A percentile compares a stretch with the other conserved stretches of the same genome.
These are phyloP conservation scores for Ranitomeya variabilis DNA, from an alignment of 2,113 vertebrate species.

Conservation along the genomic window DNA sequence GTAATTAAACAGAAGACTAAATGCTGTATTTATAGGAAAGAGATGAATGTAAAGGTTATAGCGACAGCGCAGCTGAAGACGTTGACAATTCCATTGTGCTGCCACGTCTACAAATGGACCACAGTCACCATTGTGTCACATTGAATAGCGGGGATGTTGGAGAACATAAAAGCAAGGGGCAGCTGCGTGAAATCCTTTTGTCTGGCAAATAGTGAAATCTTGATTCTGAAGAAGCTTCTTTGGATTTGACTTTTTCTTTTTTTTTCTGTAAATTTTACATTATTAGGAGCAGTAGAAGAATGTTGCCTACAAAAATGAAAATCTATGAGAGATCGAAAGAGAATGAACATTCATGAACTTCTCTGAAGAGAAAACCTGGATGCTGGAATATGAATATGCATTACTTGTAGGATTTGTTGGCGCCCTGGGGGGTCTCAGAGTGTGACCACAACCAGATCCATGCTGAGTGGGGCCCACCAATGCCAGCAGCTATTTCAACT, in stretches of 20 bases:
- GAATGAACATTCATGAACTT: background rate
- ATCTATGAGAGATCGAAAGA: background rate
- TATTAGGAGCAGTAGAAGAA: background rate
- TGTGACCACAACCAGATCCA: no score
- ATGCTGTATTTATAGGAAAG: conserved; percentile 7
- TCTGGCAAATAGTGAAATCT: conserved; percentile 27
- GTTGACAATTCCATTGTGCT: conserved; percentile 34
- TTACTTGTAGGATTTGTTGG: no score
- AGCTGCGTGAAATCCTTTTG: background rate
- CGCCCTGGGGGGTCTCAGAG: no score
- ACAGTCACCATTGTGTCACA: conserved; percentile 49
- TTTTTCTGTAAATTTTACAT: background rate
- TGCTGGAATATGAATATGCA: background rate
- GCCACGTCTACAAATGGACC: conserved; percentile 32
- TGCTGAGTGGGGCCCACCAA: no score
- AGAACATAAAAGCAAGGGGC: conserved; percentile 23
- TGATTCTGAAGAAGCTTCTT: background rate
- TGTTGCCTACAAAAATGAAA: background rate
- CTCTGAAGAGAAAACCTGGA: background rate
- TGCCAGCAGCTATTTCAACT: no score
- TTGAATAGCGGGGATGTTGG: background rate
- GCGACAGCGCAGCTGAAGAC: background rate
- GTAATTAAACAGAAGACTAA: conserved; percentile 35
- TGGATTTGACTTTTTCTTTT: background rate
- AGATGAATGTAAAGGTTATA: conserved; percentile 43